phyloP scores from a whole-genome alignment of 1,140 invertebrate species.

The roundworm (Caenorhabditis elegans) region WBcel235 BX284604.4:9071001-9071500 shows the following conservation, averaged over 20 bases:
- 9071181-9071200: neutral
- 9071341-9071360: neutral
- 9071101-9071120: neutral
- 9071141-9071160: neutral
- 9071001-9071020: too few relatives aligned
- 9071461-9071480: too few relatives aligned
- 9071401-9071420: neutral
- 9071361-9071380: neutral
- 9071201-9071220: neutral
- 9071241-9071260: neutral
- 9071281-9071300: neutral
- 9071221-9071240: neutral
- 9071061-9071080: conserved; percentile 15
- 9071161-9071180: conserved; percentile 8
- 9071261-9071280: neutral
- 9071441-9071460: neutral
- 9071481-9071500: neutral
- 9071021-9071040: neutral
- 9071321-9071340: neutral
- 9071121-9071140: neutral
- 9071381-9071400: neutral
- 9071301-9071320: conserved; percentile 5
- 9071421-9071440: neutral
- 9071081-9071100: neutral
- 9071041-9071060: neutral